Evolutionary conservation across 2,888 invertebrate genomes (phyloP), one percentile per base, ranked within the genome.

Genomic region (Cantharis flavilabris): DNA sequence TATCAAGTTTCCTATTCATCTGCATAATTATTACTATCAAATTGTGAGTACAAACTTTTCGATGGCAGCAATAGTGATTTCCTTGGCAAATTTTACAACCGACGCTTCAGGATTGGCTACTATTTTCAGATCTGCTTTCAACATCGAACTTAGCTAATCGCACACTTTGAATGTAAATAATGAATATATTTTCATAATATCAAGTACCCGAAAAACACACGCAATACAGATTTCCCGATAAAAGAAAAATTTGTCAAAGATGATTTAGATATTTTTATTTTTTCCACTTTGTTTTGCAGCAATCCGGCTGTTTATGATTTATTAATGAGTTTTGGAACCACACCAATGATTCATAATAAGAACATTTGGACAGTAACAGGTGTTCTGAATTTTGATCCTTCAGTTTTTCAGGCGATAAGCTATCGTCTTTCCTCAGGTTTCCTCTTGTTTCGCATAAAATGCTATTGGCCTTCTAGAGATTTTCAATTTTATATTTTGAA

Each of bases 81-180:
- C 76, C 76, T 76, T 76, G 76, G 76, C 76, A 72, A 70, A 72
- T 69, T 71, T 49, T 67, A 49, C 62, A 65, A 49, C 64, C 10
- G 33, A 23, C 2, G 14, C 11, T 26, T 26, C 62, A 62, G 11
- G 73, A 73, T 71, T 70, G 71, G 71, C 11, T 67, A 67, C 71
- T 75, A 75, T 75, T 75, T 75, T 75, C 11, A 71, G 75, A 18
- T 67, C 62, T 71, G 75, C 69, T 75, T 75, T 75, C 70, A 16
- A 63, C 69, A 69, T 23, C 23, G 1, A 3, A 4, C 9, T 65
- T 65, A 65, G 18, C 13, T 23, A n/a, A 67, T 23, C 26, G 4
- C 0, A 18, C 11, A 18, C 11, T 18, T 64, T 64, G 1, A n/a
- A 67, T 23, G 65, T 13, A 23, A 67, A 20, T 26, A 23, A n/a